Percentiles rank a stretch among this genome's conserved stretches.
These are phyloP conservation scores for Scolanthus callimorphus DNA, from an alignment of 92 coral and sea anemone species.

Conservation along the genomic window DNA sequence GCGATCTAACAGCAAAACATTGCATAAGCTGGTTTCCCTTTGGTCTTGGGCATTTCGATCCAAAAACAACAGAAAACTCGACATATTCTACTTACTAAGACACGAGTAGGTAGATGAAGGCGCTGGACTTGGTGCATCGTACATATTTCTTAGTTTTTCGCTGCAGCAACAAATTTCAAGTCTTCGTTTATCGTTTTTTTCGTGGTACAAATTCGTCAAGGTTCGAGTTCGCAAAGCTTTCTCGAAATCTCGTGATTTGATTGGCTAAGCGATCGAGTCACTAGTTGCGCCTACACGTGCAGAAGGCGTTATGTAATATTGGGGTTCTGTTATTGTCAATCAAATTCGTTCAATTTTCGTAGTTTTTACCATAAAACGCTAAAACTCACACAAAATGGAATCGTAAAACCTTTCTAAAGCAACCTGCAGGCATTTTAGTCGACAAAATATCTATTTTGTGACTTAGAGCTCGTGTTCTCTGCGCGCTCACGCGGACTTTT, in stretches of 20 bases:
- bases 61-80: neutral
- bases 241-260: neutral
- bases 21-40: too few relatives aligned
- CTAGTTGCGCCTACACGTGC: neutral
- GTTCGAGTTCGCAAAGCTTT: too few relatives aligned
- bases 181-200: neutral
- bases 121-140: conserved; percentile 7
- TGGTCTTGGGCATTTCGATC: too few relatives aligned
- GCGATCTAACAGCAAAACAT: too few relatives aligned
- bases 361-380: too few relatives aligned
- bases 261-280: neutral
- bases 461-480: neutral
- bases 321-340: too few relatives aligned
- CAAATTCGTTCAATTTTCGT: neutral
- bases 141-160: neutral
- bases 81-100: conserved; percentile 18
- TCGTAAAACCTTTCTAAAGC: too few relatives aligned
- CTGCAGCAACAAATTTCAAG: neutral
- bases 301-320: neutral
- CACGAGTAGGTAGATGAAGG: conserved; percentile 17
- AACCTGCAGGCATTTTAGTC: neutral
- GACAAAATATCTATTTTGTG: neutral
- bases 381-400: too few relatives aligned
- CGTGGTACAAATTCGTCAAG: too few relatives aligned
- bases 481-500: neutral